Evolutionary conservation across 1,140 invertebrate genomes (phyloP).

Genomic region (Drosophila suzukii): DNA sequence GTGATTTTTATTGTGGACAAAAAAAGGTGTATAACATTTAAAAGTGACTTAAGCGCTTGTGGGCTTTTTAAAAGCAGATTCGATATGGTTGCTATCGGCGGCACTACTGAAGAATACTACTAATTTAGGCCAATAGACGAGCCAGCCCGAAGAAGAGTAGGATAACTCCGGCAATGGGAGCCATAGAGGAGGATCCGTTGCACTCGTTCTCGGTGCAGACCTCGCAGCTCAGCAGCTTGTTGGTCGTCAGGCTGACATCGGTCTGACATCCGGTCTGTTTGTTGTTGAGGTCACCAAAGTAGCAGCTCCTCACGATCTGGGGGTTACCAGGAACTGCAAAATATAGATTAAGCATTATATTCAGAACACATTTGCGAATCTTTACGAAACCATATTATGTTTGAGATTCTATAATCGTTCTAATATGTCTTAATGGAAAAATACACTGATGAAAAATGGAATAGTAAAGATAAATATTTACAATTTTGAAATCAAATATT

Average conservation of each 20-base stretch:
- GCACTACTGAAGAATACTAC: too few relatives aligned
- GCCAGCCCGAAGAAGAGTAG: slow-evolving; percentile 70
- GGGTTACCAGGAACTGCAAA: slow-evolving; percentile 47
- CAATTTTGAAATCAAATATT: too few relatives aligned
- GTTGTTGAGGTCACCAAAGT: slow-evolving; percentile 64
- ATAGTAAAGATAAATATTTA: too few relatives aligned
- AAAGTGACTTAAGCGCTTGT: slow-evolving; percentile 6
- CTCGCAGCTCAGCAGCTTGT: slow-evolving; percentile 70
- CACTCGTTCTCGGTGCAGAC: slow-evolving; percentile 75
- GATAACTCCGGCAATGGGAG: slow-evolving; percentile 64
- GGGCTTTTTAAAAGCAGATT: background rate
- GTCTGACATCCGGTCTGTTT: slow-evolving; percentile 57
- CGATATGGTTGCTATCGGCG: background rate
- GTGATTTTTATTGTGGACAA: slow-evolving; percentile 27
- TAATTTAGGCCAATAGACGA: slow-evolving; percentile 63
- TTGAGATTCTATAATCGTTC: too few relatives aligned
- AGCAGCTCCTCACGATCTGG: slow-evolving; percentile 71
- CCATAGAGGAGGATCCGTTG: slow-evolving; percentile 63
- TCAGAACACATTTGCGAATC: background rate
- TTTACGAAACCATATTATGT: too few relatives aligned
- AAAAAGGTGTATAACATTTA: slow-evolving; percentile 22
- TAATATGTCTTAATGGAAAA: too few relatives aligned
- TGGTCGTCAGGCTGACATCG: slow-evolving; percentile 53
- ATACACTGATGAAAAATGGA: too few relatives aligned
- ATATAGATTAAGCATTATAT: background rate